A percentile compares a stretch with the other conserved stretches of the same genome.
Conservation (phyloP, 2,888 invertebrate genomes). For the Mermis nigrescens region DNA sequence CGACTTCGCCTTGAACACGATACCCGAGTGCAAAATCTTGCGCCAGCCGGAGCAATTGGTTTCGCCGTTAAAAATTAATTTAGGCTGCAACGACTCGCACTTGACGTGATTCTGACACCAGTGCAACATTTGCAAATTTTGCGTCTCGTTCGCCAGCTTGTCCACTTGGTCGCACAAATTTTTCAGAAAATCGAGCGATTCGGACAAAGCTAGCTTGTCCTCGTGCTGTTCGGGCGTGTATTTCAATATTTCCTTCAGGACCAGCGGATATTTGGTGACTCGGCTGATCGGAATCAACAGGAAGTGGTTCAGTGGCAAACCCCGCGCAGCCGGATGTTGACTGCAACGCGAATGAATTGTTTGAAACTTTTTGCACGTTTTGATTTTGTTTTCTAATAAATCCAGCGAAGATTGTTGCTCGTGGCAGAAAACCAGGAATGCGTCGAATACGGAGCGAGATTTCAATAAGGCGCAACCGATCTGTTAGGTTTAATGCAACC, state of each 20-base stretch:
- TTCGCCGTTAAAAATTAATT: slow-evolving; percentile 46
- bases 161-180: slow-evolving; percentile 51
- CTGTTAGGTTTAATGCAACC: too few species aligned
- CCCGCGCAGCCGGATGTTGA: slow-evolving; percentile 48
- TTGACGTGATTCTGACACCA: slow-evolving; percentile 52
- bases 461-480: too few species aligned
- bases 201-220: slow-evolving; percentile 39
- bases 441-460: too few species aligned
- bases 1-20: slow-evolving; percentile 51
- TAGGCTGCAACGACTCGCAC: slow-evolving; percentile 39
- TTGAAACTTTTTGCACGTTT: slow-evolving; percentile 9
- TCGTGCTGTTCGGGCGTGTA: slow-evolving; percentile 10
- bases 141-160: slow-evolving; percentile 54
- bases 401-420: slow-evolving; percentile 19
- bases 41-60: slow-evolving; percentile 55
- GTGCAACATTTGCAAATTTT: slow-evolving; percentile 53
- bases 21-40: slow-evolving; percentile 51
- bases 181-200: slow-evolving; percentile 47
- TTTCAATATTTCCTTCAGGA: slow-evolving; percentile 38
- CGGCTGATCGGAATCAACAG: slow-evolving; percentile 61
- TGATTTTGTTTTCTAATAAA: slow-evolving; percentile 10
- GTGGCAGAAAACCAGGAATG: slow-evolving; percentile 21
- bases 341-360: slow-evolving; percentile 40
- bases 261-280: slow-evolving; percentile 55
- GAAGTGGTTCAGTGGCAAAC: slow-evolving; percentile 53